Evolutionary conservation across 2,797 vertebrate genomes (phyloP), one percentile per base, ranked within the genome.

Genomic region (Cyclopterus lumpus): DNA sequence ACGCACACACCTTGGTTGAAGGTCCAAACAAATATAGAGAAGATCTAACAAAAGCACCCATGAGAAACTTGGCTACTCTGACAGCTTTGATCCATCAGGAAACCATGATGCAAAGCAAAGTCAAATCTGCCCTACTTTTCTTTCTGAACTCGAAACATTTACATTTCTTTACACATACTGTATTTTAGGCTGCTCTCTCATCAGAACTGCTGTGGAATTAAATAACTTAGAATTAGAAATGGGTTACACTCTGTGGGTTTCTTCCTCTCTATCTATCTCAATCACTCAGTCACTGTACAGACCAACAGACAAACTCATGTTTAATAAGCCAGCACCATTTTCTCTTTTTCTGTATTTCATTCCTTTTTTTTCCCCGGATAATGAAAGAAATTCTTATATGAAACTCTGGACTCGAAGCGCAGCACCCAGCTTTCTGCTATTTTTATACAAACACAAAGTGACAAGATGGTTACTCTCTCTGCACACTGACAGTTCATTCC

Each of bases 401-500:
- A 92, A 92, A 87, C 77, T 91, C 65, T 72, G 71, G 80, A 90
- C 87, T 88, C 16, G 92, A 91, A 85, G 87, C 46, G 42, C 67
- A 92, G 92, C 91, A 90, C 91, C 91, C 92, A 89, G 94, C 91
- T 86, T 91, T 93, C 93, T 91, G 92, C 93, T 93, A 95, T 93
- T 94, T 95, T 95, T 93, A 93, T 90, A 93, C 94, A 96, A 96
- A 96, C 91, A 91, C 93, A 94, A 96, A 96, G 95, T 97, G 97
- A 97, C 97, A 97, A 95, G 95, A 96, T 94, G 96, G 95, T 96
- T 97, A 95, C 95, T 96, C 94, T 96, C 95, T 96, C 94, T 96
- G 95, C 90, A 91, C 96, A 94, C 95, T 97, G 96, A 97, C 97
- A 97, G 96, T 97, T 97, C 96, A 97, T 97, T 97, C 95, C 95